Conservation (phyloP, 2,113 vertebrate species). For the Eulemur rufifrons region DNA sequence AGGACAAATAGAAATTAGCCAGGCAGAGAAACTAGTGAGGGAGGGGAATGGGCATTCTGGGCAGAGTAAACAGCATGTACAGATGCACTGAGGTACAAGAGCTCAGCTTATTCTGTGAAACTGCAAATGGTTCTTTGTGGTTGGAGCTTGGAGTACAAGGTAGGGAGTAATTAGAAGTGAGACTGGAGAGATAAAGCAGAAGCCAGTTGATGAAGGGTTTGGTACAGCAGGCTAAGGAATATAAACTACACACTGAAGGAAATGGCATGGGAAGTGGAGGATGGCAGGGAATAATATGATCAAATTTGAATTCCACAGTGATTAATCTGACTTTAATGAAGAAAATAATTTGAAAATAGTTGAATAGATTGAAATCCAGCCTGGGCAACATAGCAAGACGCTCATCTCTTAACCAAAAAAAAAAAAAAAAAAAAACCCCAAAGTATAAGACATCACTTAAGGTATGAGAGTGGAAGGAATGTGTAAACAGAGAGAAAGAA, state of each 20-base stretch:
- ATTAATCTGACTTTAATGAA: neutral
- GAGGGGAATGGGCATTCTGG: neutral
- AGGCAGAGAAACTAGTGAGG: neutral
- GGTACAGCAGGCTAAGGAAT: neutral
- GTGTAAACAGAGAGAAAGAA: neutral
- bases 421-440: no score
- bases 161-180: neutral
- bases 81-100: neutral
- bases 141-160: neutral
- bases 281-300: neutral
- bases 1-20: neutral
- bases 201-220: neutral
- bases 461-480: conserved; percentile 13
- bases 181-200: neutral
- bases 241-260: neutral
- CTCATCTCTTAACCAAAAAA: no score
- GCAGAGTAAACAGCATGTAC: neutral
- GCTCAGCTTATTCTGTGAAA: neutral
- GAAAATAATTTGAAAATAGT: neutral
- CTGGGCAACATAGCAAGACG: no score
- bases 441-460: neutral
- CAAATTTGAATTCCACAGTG: neutral
- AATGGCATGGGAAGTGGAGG: neutral
- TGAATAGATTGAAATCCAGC: neutral
- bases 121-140: neutral